Conservation (phyloP, 2,113 vertebrate species). For the Papio anubis region DNA sequence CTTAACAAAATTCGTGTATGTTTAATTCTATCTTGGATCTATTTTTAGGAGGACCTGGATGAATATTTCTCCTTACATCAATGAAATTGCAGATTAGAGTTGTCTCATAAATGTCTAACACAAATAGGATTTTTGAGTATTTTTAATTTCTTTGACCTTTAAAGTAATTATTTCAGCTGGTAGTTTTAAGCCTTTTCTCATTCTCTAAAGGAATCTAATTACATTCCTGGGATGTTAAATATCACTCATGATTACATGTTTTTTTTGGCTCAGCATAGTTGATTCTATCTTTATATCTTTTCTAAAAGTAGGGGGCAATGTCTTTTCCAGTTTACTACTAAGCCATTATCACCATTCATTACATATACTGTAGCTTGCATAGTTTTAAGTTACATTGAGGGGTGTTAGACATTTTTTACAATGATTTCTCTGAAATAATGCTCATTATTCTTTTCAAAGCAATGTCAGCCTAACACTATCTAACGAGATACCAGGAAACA, state of each 20-base stretch:
- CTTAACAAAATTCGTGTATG: not conserved
- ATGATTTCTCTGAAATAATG: not conserved
- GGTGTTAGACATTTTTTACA: not conserved
- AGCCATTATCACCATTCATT: not conserved
- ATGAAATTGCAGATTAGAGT: not conserved
- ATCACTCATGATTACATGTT: not conserved
- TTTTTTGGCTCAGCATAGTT: not conserved
- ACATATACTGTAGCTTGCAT: not conserved
- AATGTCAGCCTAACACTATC: not conserved
- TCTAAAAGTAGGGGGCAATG: not conserved
- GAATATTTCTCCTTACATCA: not conserved
- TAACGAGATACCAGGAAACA: no score
- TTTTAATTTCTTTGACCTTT: not conserved
- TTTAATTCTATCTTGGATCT: constrained; percentile 8
- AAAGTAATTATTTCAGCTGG: constrained; percentile 53
- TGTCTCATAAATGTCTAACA: constrained; percentile 1
- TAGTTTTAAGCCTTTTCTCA: not conserved
- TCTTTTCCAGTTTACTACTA: constrained; percentile 5
- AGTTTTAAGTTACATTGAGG: not conserved
- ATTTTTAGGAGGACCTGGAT: not conserved
- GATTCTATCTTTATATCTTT: not conserved
- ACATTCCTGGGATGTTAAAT: not conserved
- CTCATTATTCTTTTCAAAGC: not conserved
- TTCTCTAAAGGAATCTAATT: not conserved
- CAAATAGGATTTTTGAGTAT: constrained; percentile 15